Conservation (phyloP, 64 coral and sea anemone genomes). For the Pocillopora damicornis region DNA sequence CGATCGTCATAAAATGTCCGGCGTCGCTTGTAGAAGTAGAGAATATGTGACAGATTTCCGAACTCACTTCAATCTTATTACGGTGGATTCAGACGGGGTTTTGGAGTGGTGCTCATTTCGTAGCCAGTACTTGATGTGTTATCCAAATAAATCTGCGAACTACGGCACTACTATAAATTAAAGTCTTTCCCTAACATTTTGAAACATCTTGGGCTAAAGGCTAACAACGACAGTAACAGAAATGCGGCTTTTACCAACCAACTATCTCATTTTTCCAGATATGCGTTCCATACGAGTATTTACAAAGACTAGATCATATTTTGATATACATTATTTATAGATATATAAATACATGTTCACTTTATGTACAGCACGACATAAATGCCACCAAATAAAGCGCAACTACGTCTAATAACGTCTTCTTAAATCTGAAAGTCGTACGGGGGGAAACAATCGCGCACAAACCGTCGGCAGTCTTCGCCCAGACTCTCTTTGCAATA, state of each 20-base stretch:
- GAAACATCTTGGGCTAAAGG: background rate
- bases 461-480: background rate
- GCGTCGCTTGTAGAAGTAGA: background rate
- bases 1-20: background rate
- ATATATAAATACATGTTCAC: slow-evolving; percentile 45
- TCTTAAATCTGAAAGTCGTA: background rate
- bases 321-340: slow-evolving; percentile 50
- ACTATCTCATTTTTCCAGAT: background rate
- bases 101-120: background rate
- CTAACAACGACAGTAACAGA: background rate
- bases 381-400: background rate
- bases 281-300: background rate
- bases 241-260: background rate
- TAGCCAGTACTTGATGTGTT: background rate
- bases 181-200: background rate
- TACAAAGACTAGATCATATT: slow-evolving; percentile 47
- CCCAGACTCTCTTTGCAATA: background rate
- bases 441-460: background rate
- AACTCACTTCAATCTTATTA: background rate
- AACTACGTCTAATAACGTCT: background rate
- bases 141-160: background rate
- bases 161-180: background rate
- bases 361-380: slow-evolving; percentile 18
- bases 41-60: background rate
- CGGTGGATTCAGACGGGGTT: background rate